Base-by-base conservation (phyloP, 2,797 vertebrate species). In the Spondyliosoma cantharus region DNA sequence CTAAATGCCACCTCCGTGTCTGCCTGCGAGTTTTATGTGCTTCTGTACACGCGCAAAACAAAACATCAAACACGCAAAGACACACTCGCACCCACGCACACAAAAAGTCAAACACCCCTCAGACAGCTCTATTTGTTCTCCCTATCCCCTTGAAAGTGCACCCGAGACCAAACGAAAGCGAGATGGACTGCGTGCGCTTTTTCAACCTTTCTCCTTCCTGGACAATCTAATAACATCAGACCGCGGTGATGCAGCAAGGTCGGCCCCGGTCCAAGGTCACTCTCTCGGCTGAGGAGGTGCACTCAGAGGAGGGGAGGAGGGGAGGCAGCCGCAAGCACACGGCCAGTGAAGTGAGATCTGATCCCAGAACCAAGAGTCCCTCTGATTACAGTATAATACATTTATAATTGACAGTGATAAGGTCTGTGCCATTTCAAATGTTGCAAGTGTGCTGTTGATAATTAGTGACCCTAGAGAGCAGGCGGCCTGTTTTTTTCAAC, bases 171-270 rank as follows among this genome's bases (percentile, higher is more conserved):
- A 87, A 81, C 67, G 24, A 29, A 86, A 84, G 74, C 49, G 58
- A 83, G 84, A 78, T 79, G 81, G 86, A 88, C 85, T 86, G 87
- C 56, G 11, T 82, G 58, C 76, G 89, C 77, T 91, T 87, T 92
- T 91, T 91, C 83, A 90, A 87, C 90, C 90, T 91, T 92, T 90
- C 87, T 89, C 84, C 86, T 80, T 80, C 80, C 71, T 58, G 64
- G 74, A 92, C 92, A 94, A 91, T 94, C 88, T 94, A 94, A 94
- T 92, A 94, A 93, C 89, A 88, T 83, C 86, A 80, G 90, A 80
- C 86, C 32, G 78, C 61, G 74, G 77, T 46, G 88, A 92, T 90
- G 90, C 91, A 87, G 88, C 90, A 91, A 93, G 93, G 93, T 93
- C 87, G 61, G 79, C 78, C 69, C 78, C 9, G 67, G 91, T 89